Base-by-base conservation (phyloP, 2,113 vertebrate species). In the Pelecanoides urinatrix region DNA sequence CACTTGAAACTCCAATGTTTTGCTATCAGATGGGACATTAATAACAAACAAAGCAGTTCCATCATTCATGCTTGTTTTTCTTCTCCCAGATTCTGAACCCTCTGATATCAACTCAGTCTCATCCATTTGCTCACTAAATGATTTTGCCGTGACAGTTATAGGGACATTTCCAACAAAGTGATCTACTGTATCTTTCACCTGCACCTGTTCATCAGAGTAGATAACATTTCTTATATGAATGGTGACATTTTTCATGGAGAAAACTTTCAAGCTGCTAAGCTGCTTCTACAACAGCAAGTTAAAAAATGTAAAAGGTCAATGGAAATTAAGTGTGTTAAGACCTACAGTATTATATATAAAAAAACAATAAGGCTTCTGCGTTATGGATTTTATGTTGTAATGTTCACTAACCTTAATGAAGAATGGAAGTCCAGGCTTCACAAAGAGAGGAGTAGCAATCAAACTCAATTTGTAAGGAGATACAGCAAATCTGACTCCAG, bases 361-460 rank as follows among this genome's bases (percentile, higher is more conserved):
- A 82, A 77, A 77, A 58, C 1, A 42, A 3, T 9, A 47, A 36
- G 21, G 19, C 8, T 53, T 29, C 16, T 42, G 72, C 21, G 23
- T 20, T 7, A 8, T 13, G 50, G 34, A 32, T 11, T 52, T 85
- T 13, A 2, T 20, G 6, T 40, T 40, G 40, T 40, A 40, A n/a
- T 30, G 34, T 65, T 59, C 67, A 90, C 90, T 94, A 71, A 99
- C 99, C 98, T 98, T 99, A 83, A 99, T 94, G 73, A 97, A 95
- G 94, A 98, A 99, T 2, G 99, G 99, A 66, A 99, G 98, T 32
- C 98, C 98, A 12, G 99, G 99, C 95, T 99, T 99, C 98, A 99
- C 97, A 95, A 99, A 99, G 19, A 98, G 98, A 40, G 99, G 98
- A 19, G 99, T 99, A 19, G 99, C 99, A 63, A 99, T 86, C 96